Base-by-base conservation (phyloP, 1,140 invertebrate species). In the Cataglyphis hispanica region DNA sequence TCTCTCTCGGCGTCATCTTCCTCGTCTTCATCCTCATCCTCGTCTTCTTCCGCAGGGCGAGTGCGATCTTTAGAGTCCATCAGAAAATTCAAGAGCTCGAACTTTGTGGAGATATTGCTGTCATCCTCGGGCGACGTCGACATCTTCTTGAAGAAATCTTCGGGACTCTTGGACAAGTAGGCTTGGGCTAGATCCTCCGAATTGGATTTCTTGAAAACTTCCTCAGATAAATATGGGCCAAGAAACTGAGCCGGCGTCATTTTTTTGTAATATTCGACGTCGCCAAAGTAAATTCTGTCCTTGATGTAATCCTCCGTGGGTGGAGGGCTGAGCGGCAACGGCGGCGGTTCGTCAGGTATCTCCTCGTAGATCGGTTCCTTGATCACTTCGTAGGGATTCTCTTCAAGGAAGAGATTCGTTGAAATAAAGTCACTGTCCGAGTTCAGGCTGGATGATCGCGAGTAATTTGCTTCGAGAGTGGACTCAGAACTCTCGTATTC, bases 341-440 rank as follows among this genome's bases (percentile, higher is more conserved):
- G 97, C 22, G 97, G 97, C 10, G 97, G 97, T 88, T 97, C 97
- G 87, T 98, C 97, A 11, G 96, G 96, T 70, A 98, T 98, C 95
- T 98, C 98, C 95, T 98, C 98, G 92, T 98, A 98, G 91, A 98
- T 98, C 2, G 98, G 98, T 95, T 98, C 98, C 64, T 97, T 96
- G 37, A 98, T 98, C 25, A 97, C 96, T 92, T 98, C 98, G 87
- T 98, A 98, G 77, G 97, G 96, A 95, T 98, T 95, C 80, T 95
- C 95, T 96, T 98, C 91, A 95, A 94, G 83, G 60, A 95, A 95
- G 0, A 94, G 85, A 90, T 93, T 93, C 0, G 91, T 91, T 6
- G 92, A 89, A 4, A 94, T 88, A 19, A 94, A 93, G 50, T 95
- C 92, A 1, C 88, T 87, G 2, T 94, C 92, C 0, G 95, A 95